Evolutionary conservation across 2,888 invertebrate genomes (phyloP).

Genomic region (Eutolmus rufibarbis): DNA sequence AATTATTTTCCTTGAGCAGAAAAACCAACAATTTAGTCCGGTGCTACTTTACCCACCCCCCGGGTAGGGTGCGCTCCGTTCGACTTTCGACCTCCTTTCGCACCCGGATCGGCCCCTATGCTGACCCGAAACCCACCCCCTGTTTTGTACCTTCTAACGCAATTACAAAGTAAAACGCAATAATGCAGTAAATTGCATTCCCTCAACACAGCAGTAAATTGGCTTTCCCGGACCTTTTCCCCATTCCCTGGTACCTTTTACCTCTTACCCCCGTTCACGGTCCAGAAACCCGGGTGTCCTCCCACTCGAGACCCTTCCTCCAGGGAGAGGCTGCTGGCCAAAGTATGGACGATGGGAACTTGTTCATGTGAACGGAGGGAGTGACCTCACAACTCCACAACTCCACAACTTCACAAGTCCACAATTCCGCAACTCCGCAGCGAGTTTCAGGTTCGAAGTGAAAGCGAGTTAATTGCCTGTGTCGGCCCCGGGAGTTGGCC

Average conservation of each 20-base stretch:
- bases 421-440: not conserved
- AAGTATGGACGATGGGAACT: not conserved
- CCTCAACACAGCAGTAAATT: slow-evolving; percentile 34
- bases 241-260: too few relatives aligned
- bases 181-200: slow-evolving; percentile 36
- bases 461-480: slow-evolving; percentile 28
- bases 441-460: not conserved
- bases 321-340: not conserved
- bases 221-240: not conserved
- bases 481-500: not conserved
- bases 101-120: not conserved
- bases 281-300: not conserved
- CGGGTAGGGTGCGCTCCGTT: not conserved
- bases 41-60: not conserved
- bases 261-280: not conserved
- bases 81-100: not conserved
- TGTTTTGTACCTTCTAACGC: slow-evolving; percentile 15
- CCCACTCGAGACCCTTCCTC: not conserved
- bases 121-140: not conserved
- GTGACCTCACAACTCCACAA: slow-evolving; percentile 12
- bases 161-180: slow-evolving; percentile 35
- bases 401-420: not conserved
- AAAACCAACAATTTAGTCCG: slow-evolving; percentile 18
- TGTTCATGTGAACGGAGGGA: slow-evolving; percentile 1
- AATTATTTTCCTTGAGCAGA: slow-evolving; percentile 5